Evolutionary conservation across 2,113 vertebrate genomes (phyloP), one percentile per base, ranked within the genome.

Genomic region (Mus pahari): DNA sequence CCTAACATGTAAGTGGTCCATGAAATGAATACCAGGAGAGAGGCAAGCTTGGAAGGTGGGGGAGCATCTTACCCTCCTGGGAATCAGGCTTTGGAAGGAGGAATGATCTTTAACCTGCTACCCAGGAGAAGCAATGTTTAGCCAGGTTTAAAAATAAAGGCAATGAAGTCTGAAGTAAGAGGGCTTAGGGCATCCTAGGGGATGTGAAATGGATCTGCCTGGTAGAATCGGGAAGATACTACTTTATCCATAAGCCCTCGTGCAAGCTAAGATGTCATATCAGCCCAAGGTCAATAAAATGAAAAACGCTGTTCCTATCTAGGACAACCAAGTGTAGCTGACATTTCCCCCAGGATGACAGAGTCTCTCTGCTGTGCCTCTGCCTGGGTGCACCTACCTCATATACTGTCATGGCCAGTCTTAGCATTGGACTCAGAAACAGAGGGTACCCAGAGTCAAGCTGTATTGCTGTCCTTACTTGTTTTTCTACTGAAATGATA

Each of bases 361-460:
- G 71, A 1, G 71, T 53, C 17, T 70, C 58, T 74, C 9, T 26
- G 0, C 33, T 33, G 19, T 71, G 20, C 12, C 1, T 0, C 28
- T 6, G 20, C 10, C 26, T 36, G 0, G 13, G 71, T 10, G 24
- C 28, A 39, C 48, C n/a, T 17, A 9, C 50, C 53, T 45, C 9
- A 22, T 45, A 33, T n/a, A 31, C 60, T 45, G 7, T 22, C 6
- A 10, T 0, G n/a, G 58, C 36, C 26, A 19, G 7, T 1, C 2
- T 48, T 48, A 86, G 39, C 64, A 17, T 13, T 45, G n/a, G 60
- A 45, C 5, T 0, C 7, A 33, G 60, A 28, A 8, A 48, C 17
- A 7, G 31, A 28, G 36, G 11, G 17, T 24, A 5, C 6, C 0
- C 0, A 1, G 39, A 45, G 13, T 12, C 0, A 0, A 68, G 26